A percentile compares a stretch with the other conserved stretches of the same genome.
phyloP scores from a whole-genome alignment of 1,140 invertebrate genomes.

The Trachymyrmex septentrionalis region DNA sequence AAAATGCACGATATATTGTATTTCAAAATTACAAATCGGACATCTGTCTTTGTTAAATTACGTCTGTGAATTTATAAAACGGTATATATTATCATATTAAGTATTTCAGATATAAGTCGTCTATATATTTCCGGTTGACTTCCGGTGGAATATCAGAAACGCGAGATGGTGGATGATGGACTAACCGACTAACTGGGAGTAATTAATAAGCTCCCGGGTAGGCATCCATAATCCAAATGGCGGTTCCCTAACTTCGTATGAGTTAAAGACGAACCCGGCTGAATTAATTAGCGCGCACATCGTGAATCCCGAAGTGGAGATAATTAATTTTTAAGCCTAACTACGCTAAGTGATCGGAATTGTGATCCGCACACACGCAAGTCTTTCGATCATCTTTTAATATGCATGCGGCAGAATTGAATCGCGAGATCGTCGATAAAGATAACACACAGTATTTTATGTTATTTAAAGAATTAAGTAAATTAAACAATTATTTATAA shows the following conservation, averaged over 20 bases:
- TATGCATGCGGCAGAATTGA: constrained; percentile 22
- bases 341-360: constrained; percentile 76
- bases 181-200: constrained; percentile 62
- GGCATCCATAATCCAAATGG: constrained; percentile 67
- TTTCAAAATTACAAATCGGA: not conserved
- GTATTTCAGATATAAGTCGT: constrained; percentile 7
- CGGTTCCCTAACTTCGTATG: constrained; percentile 62
- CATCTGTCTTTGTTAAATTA: not conserved
- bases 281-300: constrained; percentile 74
- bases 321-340: constrained; percentile 81
- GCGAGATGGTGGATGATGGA: constrained; percentile 62
- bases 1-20: not conserved
- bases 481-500: not conserved
- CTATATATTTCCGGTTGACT: constrained; percentile 51
- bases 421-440: constrained; percentile 13
- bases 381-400: constrained; percentile 13
- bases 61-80: not conserved
- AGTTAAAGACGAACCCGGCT: constrained; percentile 66
- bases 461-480: not conserved
- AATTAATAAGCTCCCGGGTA: constrained; percentile 67
- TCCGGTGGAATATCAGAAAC: constrained; percentile 61
- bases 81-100: constrained; percentile 6
- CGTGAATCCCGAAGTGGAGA: constrained; percentile 66
- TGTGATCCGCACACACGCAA: constrained; percentile 7
- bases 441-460: not conserved